A percentile compares a stretch with the other conserved stretches of the same genome.
Evolutionary conservation across 2,797 vertebrate genomes (phyloP).

Genomic region (Cuniculus paca): DNA sequence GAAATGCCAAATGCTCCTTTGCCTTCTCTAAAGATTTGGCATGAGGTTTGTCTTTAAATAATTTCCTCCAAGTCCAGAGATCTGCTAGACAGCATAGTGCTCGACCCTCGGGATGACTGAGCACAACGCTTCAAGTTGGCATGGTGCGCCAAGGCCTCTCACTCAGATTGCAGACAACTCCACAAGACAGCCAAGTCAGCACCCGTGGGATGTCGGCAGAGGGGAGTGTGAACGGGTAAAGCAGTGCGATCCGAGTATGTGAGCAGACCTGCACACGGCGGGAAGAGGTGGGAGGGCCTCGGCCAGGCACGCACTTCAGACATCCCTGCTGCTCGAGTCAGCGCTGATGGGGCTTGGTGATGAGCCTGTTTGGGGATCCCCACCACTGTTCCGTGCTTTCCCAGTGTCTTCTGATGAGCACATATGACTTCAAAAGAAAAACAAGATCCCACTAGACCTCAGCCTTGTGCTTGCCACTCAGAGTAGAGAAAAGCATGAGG

Average conservation of each 20-base stretch:
- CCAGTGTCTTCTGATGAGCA: background rate
- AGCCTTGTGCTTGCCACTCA: background rate
- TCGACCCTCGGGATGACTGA: background rate
- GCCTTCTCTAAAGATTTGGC: conserved; percentile 41
- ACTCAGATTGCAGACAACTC: background rate
- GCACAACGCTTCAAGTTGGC: background rate
- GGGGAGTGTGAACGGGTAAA: background rate
- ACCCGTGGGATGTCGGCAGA: too few relatives aligned
- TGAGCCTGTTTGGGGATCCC: background rate
- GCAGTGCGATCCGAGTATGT: background rate
- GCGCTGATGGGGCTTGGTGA: too few relatives aligned
- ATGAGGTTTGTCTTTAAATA: background rate
- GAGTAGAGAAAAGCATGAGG: background rate
- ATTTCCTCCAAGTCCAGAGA: background rate
- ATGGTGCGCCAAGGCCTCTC: background rate
- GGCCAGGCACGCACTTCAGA: background rate
- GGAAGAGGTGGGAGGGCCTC: background rate
- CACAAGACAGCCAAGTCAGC: too few relatives aligned
- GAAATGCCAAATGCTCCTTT: conserved; percentile 53
- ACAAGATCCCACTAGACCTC: background rate
- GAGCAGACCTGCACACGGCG: background rate
- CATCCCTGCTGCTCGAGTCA: background rate
- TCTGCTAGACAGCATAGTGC: background rate
- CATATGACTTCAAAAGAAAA: background rate
- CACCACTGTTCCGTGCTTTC: background rate